Evolutionary conservation across 2,797 vertebrate genomes (phyloP), one percentile per base, ranked within the genome.

Genomic region (Gallinago stenura): DNA sequence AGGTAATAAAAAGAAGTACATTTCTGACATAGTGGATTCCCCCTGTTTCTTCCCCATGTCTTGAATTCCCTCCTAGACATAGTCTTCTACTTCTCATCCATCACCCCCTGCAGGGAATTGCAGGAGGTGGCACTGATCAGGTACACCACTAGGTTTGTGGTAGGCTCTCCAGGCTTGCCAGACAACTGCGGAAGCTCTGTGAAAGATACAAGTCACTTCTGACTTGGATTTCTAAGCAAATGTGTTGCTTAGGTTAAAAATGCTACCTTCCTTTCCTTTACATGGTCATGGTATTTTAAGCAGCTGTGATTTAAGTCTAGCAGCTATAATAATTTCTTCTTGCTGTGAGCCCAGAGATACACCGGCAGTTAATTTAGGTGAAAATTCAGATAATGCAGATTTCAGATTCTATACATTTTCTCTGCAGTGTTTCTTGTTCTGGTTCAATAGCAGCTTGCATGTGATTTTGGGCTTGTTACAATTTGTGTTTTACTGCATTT

Each of bases 281-380:
- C 53, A 93, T 93, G 75, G 71, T 89, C 68, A 85, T 6, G 41
- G 6, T n/a, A 26, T 61, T 82, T 91, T 93, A 92, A 94, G 61
- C 24, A 65, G 79, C 77, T 94, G 62, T 90, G 45, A 94, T 87
- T 61, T 90, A 72, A 62, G 66, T 65, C 28, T 72, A 83, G 45
- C 69, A 95, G 39, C 58, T 81, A 26, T 58, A 94, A 85, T 77
- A 87, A 91, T 95, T 81, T 82, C 28, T 80, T 94, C 68, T 50
- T 80, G 56, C 41, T 82, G 30, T 7, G 39, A 56, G 31, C 39
- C 65, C 48, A 66, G 71, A 83, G 86, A 88, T 46, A 58, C 37
- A 53, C 17, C 85, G 31, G 22, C 51, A 84, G 54, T 86, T 93
- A 81, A 89, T 94, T 88, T 89, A 60, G n/a, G 5, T 90, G 87